Base-by-base conservation (phyloP, 2,113 vertebrate genomes). In the Cygnus buccinator region DNA sequence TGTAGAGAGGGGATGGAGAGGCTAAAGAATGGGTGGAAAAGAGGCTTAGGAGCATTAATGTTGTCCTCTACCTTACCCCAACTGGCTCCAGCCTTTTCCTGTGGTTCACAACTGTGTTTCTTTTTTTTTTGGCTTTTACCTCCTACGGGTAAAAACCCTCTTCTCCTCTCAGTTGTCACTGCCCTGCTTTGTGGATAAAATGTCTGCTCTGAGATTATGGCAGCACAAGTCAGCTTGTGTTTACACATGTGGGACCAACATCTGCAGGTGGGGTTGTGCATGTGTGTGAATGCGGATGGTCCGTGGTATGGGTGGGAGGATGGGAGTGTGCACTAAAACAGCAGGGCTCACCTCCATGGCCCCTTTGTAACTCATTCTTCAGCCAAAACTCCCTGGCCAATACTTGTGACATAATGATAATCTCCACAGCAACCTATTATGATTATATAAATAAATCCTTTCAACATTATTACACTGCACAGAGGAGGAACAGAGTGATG, bases 341-440 rank as follows among this genome's bases (percentile, higher is more conserved):
- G 23, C 43, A 76, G 71, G 50, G 23, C n/a, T 94, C 59, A 79
- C 86, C 61, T 90, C 46, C 66, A n/a, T 5, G 50, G 61, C 25
- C 75, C 28, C 66, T 88, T 48, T 50, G 44, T 33, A 78, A 74
- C 22, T 59, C 18, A 10, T 68, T 94, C 87, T 81, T 62, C 66
- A 94, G 78, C 58, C 80, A 84, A 68, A 90, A 48, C 35, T 90
- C 87, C 50, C 81, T 33, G 77, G 71, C 28, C 87, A 67, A 21
- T 26, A 37, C 77, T 89, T 88, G 77, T 96, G 84, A 89, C 80
- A 83, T 87, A 95, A 80, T 74, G 78, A 52, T 91, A 26, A 54
- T 95, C 90, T 96, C 96, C 87, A 96, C 76, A 95, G 82, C 89
- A 96, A 93, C 86, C 84, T 73, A 84, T 87, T 91, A 88, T 25